phyloP scores from a whole-genome alignment of 1,140 invertebrate genomes.

The Marisa cornuarietis region DNA sequence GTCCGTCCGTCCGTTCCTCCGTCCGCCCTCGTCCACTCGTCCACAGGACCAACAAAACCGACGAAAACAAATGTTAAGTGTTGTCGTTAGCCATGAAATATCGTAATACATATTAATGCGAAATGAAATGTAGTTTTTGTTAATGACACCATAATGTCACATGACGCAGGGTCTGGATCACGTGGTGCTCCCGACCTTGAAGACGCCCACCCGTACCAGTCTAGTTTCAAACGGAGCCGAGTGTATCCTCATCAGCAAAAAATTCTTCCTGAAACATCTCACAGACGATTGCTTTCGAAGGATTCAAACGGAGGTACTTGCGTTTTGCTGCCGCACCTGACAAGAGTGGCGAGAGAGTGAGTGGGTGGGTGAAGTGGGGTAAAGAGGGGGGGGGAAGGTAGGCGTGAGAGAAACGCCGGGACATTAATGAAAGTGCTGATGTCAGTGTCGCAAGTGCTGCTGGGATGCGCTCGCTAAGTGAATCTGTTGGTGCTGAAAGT shows the following conservation, averaged over 20 bases:
- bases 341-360: too few relatives aligned
- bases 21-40: too few relatives aligned
- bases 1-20: not conserved
- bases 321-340: not conserved
- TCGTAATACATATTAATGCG: not conserved
- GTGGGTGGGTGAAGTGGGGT: too few relatives aligned
- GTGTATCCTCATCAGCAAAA: conserved; percentile 58
- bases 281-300: conserved; percentile 48
- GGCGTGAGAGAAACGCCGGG: too few relatives aligned
- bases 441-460: too few relatives aligned
- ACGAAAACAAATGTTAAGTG: too few relatives aligned
- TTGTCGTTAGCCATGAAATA: too few relatives aligned
- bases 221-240: conserved; percentile 61
- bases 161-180: conserved; percentile 52
- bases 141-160: conserved; percentile 1
- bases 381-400: too few relatives aligned
- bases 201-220: conserved; percentile 48
- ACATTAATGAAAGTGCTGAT: too few relatives aligned
- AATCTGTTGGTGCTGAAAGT: too few relatives aligned
- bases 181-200: conserved; percentile 48
- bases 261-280: conserved; percentile 57
- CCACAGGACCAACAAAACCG: too few relatives aligned
- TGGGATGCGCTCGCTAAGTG: too few relatives aligned
- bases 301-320: conserved; percentile 46
- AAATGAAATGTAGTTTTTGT: not conserved